Percentiles rank a stretch among this genome's conserved stretches.
phyloP scores from a whole-genome alignment of 2,888 invertebrate species.

The Tinea pellionella region DNA sequence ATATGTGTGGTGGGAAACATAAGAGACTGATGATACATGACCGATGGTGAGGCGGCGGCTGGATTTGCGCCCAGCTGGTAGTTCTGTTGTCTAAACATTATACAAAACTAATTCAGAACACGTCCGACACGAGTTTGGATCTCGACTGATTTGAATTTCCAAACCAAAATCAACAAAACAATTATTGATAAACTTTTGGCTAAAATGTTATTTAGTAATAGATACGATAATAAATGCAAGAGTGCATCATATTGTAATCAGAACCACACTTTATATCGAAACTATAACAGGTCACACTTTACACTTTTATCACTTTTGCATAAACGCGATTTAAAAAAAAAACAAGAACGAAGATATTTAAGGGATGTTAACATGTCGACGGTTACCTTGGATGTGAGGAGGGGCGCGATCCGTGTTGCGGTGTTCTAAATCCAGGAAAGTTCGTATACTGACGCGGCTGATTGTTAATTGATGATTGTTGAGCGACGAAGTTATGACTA shows the following conservation, averaged over 20 bases:
- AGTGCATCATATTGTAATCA: neutral
- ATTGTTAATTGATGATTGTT: neutral
- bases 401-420: constrained; percentile 50
- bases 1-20: constrained; percentile 48
- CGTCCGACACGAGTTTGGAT: neutral
- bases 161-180: neutral
- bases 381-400: constrained; percentile 49
- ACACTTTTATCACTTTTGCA: too few species aligned
- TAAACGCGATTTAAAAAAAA: neutral
- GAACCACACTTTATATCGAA: too few species aligned
- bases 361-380: neutral
- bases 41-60: constrained; percentile 32
- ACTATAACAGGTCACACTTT: too few species aligned
- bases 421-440: constrained; percentile 35
- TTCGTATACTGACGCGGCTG: constrained; percentile 44
- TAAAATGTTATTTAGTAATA: neutral
- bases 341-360: neutral
- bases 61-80: constrained; percentile 42
- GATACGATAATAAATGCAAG: neutral
- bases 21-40: constrained; percentile 46
- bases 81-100: constrained; percentile 37
- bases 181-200: neutral
- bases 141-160: neutral
- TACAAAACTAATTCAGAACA: neutral
- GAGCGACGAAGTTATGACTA: neutral